Base-by-base conservation (phyloP, 2,113 vertebrate species). In the Chlorodrepanis virens region DNA sequence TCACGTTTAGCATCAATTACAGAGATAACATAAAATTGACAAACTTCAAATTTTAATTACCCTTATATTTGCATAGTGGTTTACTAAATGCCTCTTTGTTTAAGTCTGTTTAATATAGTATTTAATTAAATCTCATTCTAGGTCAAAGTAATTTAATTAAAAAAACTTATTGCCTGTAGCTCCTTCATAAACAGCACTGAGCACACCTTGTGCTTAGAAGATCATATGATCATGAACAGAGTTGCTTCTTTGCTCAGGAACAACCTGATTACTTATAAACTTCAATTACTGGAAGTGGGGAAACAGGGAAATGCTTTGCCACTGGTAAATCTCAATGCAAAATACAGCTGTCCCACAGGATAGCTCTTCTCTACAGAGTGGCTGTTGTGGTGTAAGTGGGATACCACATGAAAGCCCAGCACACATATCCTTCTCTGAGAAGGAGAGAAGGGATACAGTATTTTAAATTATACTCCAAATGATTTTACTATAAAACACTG, bases 1-100 rank as follows among this genome's bases (percentile, higher is more conserved):
- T 95, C 79, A 79, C 68, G 94, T 96, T 97, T 93, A 95, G 61
- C 81, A 85, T 87, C 89, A 96, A 96, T 97, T 95, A 95, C 3
- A 74, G 78, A 96, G 88, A 92, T 71, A 93, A 76, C 4, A 13
- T 91, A 77, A 90, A 97, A 72, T 39, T 7, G 23, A 86, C 53
- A 93, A 86, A 95, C 90, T 72, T 87, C 53, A 83, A 83, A 94
- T 94, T 97, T 96, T 96, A 97, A 97, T 97, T 96, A 96, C 87
- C 81, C 93, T 90, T 82, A 93, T 95, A 96, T 97, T 65, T 96
- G 90, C 92, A 93, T 82, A 77, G 57, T 83, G 72, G 85, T 96
- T 96, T 97, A 90, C 92, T 95, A 97, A 96, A 96, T 77, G 71
- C 61, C 82, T 95, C 95, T 95, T 95, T 96, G 93, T 96, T 96